These are phyloP conservation scores for Tinea trinotella DNA, from an alignment of 2,888 invertebrate species.

Conservation along the genomic window DNA sequence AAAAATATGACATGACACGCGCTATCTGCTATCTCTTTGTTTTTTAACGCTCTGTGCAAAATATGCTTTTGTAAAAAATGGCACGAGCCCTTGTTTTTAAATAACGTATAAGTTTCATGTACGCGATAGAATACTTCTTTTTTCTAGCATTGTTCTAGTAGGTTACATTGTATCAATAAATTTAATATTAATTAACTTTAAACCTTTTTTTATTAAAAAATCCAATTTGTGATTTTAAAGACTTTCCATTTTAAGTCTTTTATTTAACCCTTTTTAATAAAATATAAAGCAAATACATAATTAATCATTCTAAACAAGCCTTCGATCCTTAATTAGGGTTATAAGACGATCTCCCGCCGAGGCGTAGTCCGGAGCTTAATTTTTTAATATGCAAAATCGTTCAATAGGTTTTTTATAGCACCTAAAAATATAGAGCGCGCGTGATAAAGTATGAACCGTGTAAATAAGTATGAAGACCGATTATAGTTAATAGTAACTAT, in stretches of 20 bases:
- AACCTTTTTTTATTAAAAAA: background rate
- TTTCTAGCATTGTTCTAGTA: background rate
- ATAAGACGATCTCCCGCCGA: conserved; percentile 36
- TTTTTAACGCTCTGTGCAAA: no score
- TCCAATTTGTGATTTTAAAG: background rate
- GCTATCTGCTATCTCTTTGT: background rate
- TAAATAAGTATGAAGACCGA: no score
- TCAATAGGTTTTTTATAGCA: background rate
- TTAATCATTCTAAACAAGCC: conserved; percentile 23
- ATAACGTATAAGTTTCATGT: background rate
- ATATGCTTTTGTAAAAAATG: background rate
- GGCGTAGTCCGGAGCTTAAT: background rate
- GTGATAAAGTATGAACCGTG: no score
- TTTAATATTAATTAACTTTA: conserved; percentile 4
- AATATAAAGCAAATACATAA: conserved; percentile 1
- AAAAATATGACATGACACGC: background rate
- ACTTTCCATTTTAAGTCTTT: no score
- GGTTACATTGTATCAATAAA: background rate
- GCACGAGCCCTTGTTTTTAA: background rate
- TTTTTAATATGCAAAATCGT: background rate
- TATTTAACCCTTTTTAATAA: background rate
- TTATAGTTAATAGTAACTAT: no score
- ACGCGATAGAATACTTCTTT: background rate
- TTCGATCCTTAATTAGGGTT: conserved; percentile 41
- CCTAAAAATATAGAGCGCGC: no score